phyloP scores from a whole-genome alignment of 2,797 vertebrate genomes.

The Arnoldichthys spilopterus region DNA sequence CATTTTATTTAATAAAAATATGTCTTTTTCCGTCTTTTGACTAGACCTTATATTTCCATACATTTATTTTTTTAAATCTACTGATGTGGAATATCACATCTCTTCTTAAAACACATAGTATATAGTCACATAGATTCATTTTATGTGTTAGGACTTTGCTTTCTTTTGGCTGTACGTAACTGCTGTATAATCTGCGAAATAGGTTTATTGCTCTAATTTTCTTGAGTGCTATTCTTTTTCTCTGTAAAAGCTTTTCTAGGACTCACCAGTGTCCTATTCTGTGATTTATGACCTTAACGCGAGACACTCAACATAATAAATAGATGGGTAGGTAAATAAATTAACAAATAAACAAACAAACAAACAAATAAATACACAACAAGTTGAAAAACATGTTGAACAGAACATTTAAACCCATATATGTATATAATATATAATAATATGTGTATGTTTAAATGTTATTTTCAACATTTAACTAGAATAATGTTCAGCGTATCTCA shows the following conservation, averaged over 20 bases:
- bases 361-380: no score
- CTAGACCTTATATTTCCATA: not conserved
- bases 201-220: not conserved
- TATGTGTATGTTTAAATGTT: no score
- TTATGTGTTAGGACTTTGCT: not conserved
- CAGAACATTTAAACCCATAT: no score
- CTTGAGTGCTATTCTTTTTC: not conserved
- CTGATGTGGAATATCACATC: not conserved
- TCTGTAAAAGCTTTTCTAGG: not conserved
- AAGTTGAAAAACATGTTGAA: no score
- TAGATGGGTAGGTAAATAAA: no score
- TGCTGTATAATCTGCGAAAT: not conserved
- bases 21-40: constrained; percentile 13
- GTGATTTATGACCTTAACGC: not conserved
- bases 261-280: not conserved
- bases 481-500: not conserved
- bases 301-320: not conserved
- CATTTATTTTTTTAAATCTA: not conserved
- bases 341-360: no score
- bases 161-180: not conserved
- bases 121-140: not conserved
- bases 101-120: no score
- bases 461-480: not conserved
- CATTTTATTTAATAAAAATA: not conserved
- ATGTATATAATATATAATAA: no score